Evolutionary conservation across 2,888 invertebrate genomes (phyloP).

Genomic region (Athalia circularis): DNA sequence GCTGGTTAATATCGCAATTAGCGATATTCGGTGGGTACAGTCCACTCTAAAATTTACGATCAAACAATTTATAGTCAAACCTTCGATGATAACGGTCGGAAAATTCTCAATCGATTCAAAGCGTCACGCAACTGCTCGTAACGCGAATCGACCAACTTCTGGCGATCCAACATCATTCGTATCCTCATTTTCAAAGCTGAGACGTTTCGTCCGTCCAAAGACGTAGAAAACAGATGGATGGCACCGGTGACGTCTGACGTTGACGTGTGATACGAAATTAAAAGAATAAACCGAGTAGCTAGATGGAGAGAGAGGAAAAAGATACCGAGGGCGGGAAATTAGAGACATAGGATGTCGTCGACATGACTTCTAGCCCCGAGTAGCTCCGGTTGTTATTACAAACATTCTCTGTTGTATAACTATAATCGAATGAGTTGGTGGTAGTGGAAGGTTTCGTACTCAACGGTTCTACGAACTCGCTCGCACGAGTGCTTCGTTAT

Average conservation of each 20-base stretch:
- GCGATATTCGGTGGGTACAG: not conserved
- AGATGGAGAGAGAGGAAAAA: not conserved
- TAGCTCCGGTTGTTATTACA: not conserved
- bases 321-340: not conserved
- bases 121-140: too few relatives aligned
- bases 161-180: too few relatives aligned
- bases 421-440: not conserved
- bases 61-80: too few relatives aligned
- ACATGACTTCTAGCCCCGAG: not conserved
- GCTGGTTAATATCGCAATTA: conserved; percentile 15
- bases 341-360: too few relatives aligned
- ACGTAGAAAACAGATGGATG: not conserved
- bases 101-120: too few relatives aligned
- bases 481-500: not conserved
- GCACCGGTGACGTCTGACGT: not conserved
- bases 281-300: not conserved
- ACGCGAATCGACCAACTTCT: too few relatives aligned
- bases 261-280: conserved; percentile 15
- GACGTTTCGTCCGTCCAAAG: not conserved
- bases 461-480: not conserved
- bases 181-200: too few relatives aligned
- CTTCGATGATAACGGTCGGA: too few relatives aligned
- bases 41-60: too few relatives aligned
- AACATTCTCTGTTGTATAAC: not conserved
- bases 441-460: not conserved